Evolutionary conservation across 1,140 invertebrate genomes (phyloP), one percentile per base, ranked within the genome.

Genomic region (Caenorhabditis brenneri): DNA sequence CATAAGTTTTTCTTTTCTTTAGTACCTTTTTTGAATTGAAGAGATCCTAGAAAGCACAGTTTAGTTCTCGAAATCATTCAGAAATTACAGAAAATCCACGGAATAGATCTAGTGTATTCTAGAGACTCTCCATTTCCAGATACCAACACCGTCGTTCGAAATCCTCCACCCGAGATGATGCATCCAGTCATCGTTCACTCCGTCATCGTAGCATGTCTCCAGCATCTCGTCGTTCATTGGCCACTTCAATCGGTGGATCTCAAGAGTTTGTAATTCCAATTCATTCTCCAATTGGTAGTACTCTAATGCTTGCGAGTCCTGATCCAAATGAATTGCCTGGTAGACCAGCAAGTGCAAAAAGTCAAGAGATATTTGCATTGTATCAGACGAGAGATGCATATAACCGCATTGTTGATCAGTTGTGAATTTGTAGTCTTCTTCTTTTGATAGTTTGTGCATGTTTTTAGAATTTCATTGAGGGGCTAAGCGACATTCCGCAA

Each of bases 371-470:
- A 16, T 53, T 55, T 51, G 55, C 55, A 29, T 46, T 82, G 39
- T 82, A 82, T 60, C 55, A 82, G 46, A 82, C 81, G 31, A 51
- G 81, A 60, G 81, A 82, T 60, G 81, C 81, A 22, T 65, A 39
- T 29, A 60, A 82, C 36, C 55, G 60, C 42, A 82, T 82, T 46
- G 51, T 82, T 5, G 42, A 58, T 60, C 81, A 82, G 81, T 82
- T 82, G 60, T 82, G 81, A 82, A 49, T 80, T 51, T n/a, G n/a
- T 9, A n/a, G n/a, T 55, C 74, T 39, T 46, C 9, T 79, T 39
- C 42, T 16, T 31, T n/a, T 55, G 31, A n/a, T 51, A 27, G 80
- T 33, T 81, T 39, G 65, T 74, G 65, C 65, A 74, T 74, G 65
- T 31, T 74, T 42, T n/a, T n/a, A n/a, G n/a, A n/a, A n/a, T n/a